phyloP scores from a whole-genome alignment of 2,797 vertebrate species.

The Bradypodion ventrale region DNA sequence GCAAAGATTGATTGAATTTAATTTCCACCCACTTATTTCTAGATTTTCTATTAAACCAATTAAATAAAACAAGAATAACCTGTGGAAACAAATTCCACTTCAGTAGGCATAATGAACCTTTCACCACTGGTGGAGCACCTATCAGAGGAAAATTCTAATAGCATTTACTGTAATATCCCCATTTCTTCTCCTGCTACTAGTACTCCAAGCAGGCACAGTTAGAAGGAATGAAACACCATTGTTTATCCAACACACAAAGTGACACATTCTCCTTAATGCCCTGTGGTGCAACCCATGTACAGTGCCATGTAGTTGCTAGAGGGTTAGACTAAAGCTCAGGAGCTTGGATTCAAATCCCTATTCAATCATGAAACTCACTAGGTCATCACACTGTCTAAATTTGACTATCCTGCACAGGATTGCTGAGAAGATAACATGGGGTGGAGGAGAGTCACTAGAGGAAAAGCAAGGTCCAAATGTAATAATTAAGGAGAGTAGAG shows the following conservation, averaged over 20 bases:
- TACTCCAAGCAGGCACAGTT: neutral
- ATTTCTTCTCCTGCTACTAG: neutral
- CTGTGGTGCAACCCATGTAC: neutral
- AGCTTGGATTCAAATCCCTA: too few species aligned
- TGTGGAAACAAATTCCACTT: neutral
- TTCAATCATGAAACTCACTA: too few species aligned
- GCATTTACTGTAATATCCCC: neutral
- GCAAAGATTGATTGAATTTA: constrained; percentile 15
- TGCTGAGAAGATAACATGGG: too few species aligned
- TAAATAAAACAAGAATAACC: neutral
- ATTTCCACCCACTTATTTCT: constrained; percentile 26
- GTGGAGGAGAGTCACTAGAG: too few species aligned
- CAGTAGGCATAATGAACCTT: neutral
- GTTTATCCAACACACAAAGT: neutral
- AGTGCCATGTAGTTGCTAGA: too few species aligned
- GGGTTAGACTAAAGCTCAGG: too few species aligned
- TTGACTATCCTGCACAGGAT: too few species aligned
- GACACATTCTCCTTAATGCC: neutral
- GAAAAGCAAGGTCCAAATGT: too few species aligned
- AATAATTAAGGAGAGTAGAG: too few species aligned
- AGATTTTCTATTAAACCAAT: neutral
- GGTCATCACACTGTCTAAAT: too few species aligned
- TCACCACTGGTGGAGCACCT: neutral
- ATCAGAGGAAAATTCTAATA: neutral
- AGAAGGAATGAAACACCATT: neutral